Evolutionary conservation across 1,140 invertebrate genomes (phyloP), one percentile per base, ranked within the genome.

Genomic region (Pomacea maculata): DNA sequence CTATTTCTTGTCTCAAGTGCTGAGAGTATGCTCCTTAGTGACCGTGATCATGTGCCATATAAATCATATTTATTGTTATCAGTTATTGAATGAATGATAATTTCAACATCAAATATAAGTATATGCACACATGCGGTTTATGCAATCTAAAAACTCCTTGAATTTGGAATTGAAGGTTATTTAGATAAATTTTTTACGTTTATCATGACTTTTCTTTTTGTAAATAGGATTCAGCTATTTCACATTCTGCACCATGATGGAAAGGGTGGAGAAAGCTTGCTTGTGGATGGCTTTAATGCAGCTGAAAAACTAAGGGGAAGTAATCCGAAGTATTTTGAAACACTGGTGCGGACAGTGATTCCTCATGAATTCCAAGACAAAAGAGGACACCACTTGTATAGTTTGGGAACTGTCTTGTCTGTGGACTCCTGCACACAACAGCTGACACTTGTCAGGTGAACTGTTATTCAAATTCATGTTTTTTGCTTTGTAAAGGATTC

Each of bases 251-350:
- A 93, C 80, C 93, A 94, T 72, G 93, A 93, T 1, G 90, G 90
- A 57, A 87, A 84, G 1, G 95, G 95, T 0, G 95, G 95, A 0
- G 93, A 95, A 78, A 95, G 93, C 6, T 88, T 95, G 54, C 89
- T 95, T 17, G 93, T 94, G 0, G 95, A 96, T 86, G 95, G 95
- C 0, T 94, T 95, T 86, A 91, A 93, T 80, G 94, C 93, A 25
- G 95, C 94, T 1, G 86, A 91, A n/a, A 88, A 92, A 77, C 87
- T 96, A 29, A 92, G 91, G 67, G 82, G 90, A 34, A 86, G 91
- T 5, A 85, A 91, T 87, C 93, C 93, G 29, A 29, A 68, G 1
- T 64, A 57, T 57, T 95, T 93, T 83, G 85, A 94, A 10, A 87
- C 93, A 29, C 90, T 96, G 9, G 92, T 91, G 0, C 92, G 86